Base-by-base conservation (phyloP, 1,140 invertebrate species). In the Nasonia vitripennis region DNA sequence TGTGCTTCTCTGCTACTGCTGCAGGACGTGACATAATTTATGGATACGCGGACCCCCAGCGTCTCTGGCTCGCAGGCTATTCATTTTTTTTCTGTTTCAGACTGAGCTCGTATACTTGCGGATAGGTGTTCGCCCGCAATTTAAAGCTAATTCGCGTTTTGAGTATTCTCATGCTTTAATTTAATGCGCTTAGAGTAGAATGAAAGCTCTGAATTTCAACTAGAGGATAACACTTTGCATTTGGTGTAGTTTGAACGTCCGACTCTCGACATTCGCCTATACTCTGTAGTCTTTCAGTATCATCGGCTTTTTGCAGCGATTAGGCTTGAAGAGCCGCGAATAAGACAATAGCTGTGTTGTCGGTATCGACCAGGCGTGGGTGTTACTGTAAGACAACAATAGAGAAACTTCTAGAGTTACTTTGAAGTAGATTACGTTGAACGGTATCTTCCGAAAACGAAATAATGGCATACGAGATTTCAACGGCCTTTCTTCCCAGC, bases 21-120 rank as follows among this genome's bases (percentile, higher is more conserved):
- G 27, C 27, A 51, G 45, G 31, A 51, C 73, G 17, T 75, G 85
- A 78, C 68, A 83, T 67, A 17, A n/a, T 80, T 79, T 78, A 71
- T 75, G 23, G 45, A 71, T 62, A 62, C 20, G 17, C n/a, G 27
- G 31, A 14, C 5, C 6, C n/a, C 45, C 48, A 45, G 2, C 34
- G 17, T 41, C 20, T 20, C 55, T 55, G 62, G 45, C n/a, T 34
- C 77, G 20, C 14, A 27, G 27, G 27, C 68, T 71, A 45, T 41
- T 48, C 48, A 55, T 79, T 75, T 41, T 79, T 81, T 70, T 10
- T n/a, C 17, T 7, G 10, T 1, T n/a, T 34, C 14, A 31, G 27
- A n/a, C 23, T 34, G 68, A 4, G 27, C 27, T 31, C 20, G 68
- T 34, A 71, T 71, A 71, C n/a, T 12, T 34, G 68, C 27, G 67